Evolutionary conservation across 1,140 invertebrate species (phyloP).

Genomic region (Cydia fagiglandana): DNA sequence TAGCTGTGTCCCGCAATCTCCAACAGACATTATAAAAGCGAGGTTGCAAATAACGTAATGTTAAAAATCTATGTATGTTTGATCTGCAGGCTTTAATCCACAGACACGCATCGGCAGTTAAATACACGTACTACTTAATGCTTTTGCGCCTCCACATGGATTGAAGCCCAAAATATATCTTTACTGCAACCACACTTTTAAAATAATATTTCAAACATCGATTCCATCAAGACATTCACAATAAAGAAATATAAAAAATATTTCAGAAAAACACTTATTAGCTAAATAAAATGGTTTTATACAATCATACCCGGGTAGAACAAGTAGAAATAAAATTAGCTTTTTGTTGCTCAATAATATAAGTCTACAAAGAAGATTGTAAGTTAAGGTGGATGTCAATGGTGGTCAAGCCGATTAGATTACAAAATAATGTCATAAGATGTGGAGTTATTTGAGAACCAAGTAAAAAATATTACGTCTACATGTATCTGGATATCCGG

Average conservation of each 20-base stretch:
- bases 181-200: constrained; percentile 31
- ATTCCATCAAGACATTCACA: constrained; percentile 20
- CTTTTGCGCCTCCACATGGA: neutral
- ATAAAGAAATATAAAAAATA: constrained; percentile 10
- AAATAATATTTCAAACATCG: constrained; percentile 32
- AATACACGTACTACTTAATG: neutral
- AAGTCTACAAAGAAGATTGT: constrained; percentile 15
- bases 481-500: too few species aligned
- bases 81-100: neutral
- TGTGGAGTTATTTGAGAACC: too few species aligned
- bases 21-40: constrained; percentile 51
- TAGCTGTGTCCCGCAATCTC: constrained; percentile 54
- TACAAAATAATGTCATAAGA: too few species aligned
- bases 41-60: constrained; percentile 49
- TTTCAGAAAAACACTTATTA: constrained; percentile 9
- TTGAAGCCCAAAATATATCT: neutral
- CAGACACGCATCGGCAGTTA: neutral
- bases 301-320: constrained; percentile 71
- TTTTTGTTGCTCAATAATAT: constrained; percentile 54
- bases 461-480: too few species aligned
- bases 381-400: too few species aligned
- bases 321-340: constrained; percentile 66
- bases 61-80: neutral
- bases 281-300: constrained; percentile 33
- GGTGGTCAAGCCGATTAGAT: too few species aligned